Evolutionary conservation across 2,888 invertebrate species (phyloP), one percentile per base, ranked within the genome.

Genomic region (Scaptomyza flava): DNA sequence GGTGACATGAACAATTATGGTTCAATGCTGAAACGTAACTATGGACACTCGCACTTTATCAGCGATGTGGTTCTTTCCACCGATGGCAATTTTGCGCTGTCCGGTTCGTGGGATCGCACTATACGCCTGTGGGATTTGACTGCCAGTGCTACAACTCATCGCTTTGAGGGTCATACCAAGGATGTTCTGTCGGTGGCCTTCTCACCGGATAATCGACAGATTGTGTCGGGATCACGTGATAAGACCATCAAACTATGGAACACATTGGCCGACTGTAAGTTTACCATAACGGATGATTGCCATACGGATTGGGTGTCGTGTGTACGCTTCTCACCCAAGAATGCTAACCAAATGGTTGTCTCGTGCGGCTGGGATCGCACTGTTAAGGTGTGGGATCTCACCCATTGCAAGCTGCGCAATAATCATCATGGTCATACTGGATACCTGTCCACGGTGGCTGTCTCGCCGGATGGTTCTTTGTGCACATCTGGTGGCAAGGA

Each of bases 401-500:
- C 98, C 59, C 99, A 99, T 93, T 99, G 99, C 94, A 96, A 97
- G 91, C 94, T 99, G 90, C 99, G 99, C 94, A 98, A 98, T 92
- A 98, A 99, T 93, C 99, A 99, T 92, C 95, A 95, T 90, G 99
- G 99, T 54, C 99, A 99, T 93, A 96, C 96, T 87, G 99, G 99
- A 27, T 99, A 98, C 93, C 93, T 99, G 91, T 99, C 99, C 93
- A 98, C 98, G 33, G 99, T 99, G 8, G 99, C 99, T 0, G 99
- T 99, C 51, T 99, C 99, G 50, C 99, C 99, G 83, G 99, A 99
- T 93, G 99, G 99, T 89, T 99, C 99, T 3, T 95, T 99, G 41
- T 99, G 99, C 91, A 99, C 99, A 11, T 98, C 98, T 69, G 99
- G 99, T 92, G 99, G 99, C 91, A 99, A 99, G 96, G 99, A 99